phyloP scores from a whole-genome alignment of 1,140 invertebrate species.

The Metopolophium dirhodum region DNA sequence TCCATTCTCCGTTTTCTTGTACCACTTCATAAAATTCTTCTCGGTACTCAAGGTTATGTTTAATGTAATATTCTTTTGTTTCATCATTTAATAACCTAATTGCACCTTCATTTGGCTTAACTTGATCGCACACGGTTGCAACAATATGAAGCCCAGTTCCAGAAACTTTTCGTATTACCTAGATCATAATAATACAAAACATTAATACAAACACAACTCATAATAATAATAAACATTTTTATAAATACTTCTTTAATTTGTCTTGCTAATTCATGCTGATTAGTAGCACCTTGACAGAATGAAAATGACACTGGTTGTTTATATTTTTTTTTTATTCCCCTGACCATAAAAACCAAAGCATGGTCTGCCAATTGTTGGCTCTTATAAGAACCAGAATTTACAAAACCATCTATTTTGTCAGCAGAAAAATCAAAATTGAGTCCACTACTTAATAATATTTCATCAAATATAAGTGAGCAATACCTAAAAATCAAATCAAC shows the following conservation, averaged over 20 bases:
- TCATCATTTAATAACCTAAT: background rate
- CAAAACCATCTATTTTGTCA: background rate
- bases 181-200: background rate
- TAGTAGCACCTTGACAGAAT: constrained; percentile 4
- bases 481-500: background rate
- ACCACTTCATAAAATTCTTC: background rate
- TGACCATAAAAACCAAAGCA: constrained; percentile 28
- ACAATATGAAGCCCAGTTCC: background rate
- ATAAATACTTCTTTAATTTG: background rate
- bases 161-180: background rate
- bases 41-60: background rate
- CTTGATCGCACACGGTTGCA: constrained; percentile 16
- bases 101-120: background rate
- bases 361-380: background rate
- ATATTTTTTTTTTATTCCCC: background rate
- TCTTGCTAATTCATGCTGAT: background rate
- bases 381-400: background rate
- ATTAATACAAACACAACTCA: background rate
- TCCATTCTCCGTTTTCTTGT: background rate
- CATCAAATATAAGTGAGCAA: constrained; percentile 27
- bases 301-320: background rate
- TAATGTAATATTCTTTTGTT: background rate
- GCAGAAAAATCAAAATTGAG: background rate
- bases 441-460: background rate
- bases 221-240: background rate